Base-by-base conservation (phyloP, 2,888 invertebrate genomes). In the Siphlonurus alternatus region DNA sequence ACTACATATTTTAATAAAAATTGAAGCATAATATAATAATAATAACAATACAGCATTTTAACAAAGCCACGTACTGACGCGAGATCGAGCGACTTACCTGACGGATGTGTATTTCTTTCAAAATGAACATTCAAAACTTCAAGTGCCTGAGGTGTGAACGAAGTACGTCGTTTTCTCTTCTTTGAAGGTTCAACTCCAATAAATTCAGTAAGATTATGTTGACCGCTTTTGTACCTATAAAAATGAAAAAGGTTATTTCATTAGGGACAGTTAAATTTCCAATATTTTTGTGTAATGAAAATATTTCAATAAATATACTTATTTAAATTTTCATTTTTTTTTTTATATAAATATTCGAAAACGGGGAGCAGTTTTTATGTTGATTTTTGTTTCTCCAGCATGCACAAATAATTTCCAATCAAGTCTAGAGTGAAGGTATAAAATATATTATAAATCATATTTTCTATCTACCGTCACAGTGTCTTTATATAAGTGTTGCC, bases 101-200 rank as follows among this genome's bases (percentile, higher is more conserved):
- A 95, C 53, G 97, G 97, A 83, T 97, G 97, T 64, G 96, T 97
- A 78, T 96, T 96, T 72, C 92, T 84, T 77, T 95, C 94, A 74
- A 97, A 97, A 78, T 96, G 93, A 65, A 92, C 90, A 76, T 96
- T 97, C 66, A 97, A 81, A 67, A 95, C 80, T 77, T 96, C 96
- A 71, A 97, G 77, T 18, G 97, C 97, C 76, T 95, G 93, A 1
- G 96, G 97, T 2, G 97, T 96, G 78, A 97, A 97, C 0, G 96
- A 96, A 53, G 97, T 97, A 72, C 97, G 84, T 71, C 96, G 81
- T 79, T 97, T 97, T 71, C 97, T 83, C 74, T 97, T 97, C 81
- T 97, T 97, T 66, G 93, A 93, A 2, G 95, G 94, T 75, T 96
- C 96, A 75, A 93, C 93, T 53, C 95, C 95, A 71, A 93, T 93